Percentiles rank a stretch among this genome's conserved stretches.
Evolutionary conservation across 2,888 invertebrate genomes (phyloP).

Genomic region (Lamellibrachia satsuma): DNA sequence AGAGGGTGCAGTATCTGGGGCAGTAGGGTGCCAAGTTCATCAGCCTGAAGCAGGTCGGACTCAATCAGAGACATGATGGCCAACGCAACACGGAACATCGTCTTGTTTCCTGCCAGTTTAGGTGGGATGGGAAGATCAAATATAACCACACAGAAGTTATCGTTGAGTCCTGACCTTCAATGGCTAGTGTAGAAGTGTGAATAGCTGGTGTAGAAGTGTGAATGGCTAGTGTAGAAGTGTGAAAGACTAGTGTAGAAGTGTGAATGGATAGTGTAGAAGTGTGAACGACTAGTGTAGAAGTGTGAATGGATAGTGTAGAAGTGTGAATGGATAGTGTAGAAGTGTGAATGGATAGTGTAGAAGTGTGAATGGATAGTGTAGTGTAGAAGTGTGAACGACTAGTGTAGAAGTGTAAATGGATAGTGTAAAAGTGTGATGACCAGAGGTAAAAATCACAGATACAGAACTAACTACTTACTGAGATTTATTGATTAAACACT

Average conservation of each 20-base stretch:
- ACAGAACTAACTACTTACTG: background rate
- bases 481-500: background rate
- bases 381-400: too few species aligned
- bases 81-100: conserved; percentile 35
- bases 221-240: too few species aligned
- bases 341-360: too few species aligned
- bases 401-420: too few species aligned
- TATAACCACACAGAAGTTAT: background rate
- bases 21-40: conserved; percentile 33
- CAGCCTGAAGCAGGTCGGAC: conserved; percentile 25
- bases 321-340: too few species aligned
- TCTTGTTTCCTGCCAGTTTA: conserved; percentile 30
- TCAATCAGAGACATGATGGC: conserved; percentile 30
- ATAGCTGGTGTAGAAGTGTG: too few species aligned
- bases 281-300: too few species aligned
- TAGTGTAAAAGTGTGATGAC: background rate
- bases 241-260: too few species aligned
- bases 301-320: too few species aligned
- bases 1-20: conserved; percentile 33
- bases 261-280: too few species aligned
- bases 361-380: too few species aligned
- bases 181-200: background rate
- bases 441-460: background rate
- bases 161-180: background rate
- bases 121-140: too few species aligned